A percentile compares a stretch with the other conserved stretches of the same genome.
Conservation (phyloP, 2,888 invertebrate species). For the Hemithea aestivaria region DNA sequence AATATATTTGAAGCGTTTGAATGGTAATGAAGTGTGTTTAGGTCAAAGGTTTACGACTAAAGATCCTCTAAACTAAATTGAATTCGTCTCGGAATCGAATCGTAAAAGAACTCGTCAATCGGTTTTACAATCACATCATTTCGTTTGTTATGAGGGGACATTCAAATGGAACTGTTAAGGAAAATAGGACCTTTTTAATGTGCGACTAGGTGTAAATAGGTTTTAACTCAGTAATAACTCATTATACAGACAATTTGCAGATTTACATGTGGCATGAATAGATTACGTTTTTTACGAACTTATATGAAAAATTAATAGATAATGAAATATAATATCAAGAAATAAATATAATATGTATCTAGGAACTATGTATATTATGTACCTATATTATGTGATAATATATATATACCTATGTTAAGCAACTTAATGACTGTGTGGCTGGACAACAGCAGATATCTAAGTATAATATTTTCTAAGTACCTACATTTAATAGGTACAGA, state of each 20-base stretch:
- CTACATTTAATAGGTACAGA: no score
- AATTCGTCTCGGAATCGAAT: conserved; percentile 62
- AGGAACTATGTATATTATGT: no score
- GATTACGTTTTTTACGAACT: no score
- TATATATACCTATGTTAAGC: no score
- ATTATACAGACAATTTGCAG: conserved; percentile 10
- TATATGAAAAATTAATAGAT: no score
- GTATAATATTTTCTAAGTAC: no score
- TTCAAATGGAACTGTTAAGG: conserved; percentile 33
- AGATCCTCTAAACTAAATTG: conserved; percentile 68
- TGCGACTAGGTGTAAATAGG: conserved; percentile 3
- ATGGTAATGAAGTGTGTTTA: conserved; percentile 44
- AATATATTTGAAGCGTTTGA: conserved; percentile 38
- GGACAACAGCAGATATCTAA: no score
- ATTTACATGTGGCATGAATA: conserved; percentile 1
- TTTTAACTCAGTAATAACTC: no score
- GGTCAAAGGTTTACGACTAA: conserved; percentile 68
- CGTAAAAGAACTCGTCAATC: conserved; percentile 63
- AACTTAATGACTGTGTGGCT: no score
- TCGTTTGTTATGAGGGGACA: conserved; percentile 40
- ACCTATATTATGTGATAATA: no score
- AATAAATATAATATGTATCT: no score
- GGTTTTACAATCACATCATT: conserved; percentile 50
- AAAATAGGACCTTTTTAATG: conserved; percentile 26
- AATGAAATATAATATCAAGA: no score